Evolutionary conservation across 2,888 invertebrate genomes (phyloP), one percentile per base, ranked within the genome.

Genomic region (Holacanthella duospinosa): DNA sequence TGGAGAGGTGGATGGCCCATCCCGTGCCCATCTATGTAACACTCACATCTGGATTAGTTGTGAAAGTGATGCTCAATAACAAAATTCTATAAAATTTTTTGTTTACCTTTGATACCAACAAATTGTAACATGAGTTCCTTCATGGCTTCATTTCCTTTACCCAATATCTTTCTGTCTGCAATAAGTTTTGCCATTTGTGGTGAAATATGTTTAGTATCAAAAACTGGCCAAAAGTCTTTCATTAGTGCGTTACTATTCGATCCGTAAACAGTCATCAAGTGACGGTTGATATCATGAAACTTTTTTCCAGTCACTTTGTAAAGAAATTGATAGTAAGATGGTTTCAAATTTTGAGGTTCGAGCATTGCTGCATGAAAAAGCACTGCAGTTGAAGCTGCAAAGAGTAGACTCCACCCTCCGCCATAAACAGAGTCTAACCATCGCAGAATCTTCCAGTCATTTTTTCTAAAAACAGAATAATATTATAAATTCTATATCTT

Each of bases 241-340:
- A 69, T 69, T 1, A 71, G 60, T n/a, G 66, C 48, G 54, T 71
- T 69, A 54, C 68, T 69, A 53, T 68, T 64, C 24, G 68, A 66
- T 28, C 71, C 71, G 43, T 72, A 72, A 2, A 68, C 66, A 0
- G 68, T 65, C 19, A 72, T 29, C 2, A 71, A 43, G 53, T 70
- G 69, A 21, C 72, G 64, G 43, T 72, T 72, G n/a, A 72, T 72
- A 25, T 71, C 71, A 48, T 67, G 66, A 25, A 72, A 55, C 55
- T 68, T 72, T 57, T 67, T 27, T n/a, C 86, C 87, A 0, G 90
- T 90, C 66, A 89, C 80, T 65, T 82, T 82, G 68, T 84, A 82
- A 53, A 92, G 79, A 77, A 91, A 91, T 75, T 85, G 87, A 83
- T 86, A 89, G 77, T 92, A 92, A 62, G 88, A 88, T n/a, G 85